Percentiles rank a stretch among this genome's conserved stretches.
Evolutionary conservation across 2,797 vertebrate species (phyloP).

Genomic region (Muscicapa striata): DNA sequence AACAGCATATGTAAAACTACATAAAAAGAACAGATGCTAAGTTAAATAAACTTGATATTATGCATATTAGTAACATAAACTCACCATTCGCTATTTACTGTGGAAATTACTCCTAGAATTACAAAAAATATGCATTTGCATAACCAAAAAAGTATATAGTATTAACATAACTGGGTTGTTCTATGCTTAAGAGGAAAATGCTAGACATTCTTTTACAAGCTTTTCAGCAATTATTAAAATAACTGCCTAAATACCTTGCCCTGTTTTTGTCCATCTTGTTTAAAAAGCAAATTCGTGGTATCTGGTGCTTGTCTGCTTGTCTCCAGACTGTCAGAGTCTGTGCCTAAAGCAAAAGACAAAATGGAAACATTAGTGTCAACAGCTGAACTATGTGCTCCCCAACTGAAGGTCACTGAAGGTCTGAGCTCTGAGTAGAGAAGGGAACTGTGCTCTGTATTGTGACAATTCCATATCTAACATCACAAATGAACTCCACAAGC

Average conservation of each 20-base stretch:
- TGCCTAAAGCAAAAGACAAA: constrained; percentile 80
- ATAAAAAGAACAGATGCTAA: constrained; percentile 7
- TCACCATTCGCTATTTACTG: not conserved
- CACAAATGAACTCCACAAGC: not conserved
- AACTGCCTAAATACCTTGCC: constrained; percentile 82
- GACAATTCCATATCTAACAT: not conserved
- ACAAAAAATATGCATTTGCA: not conserved
- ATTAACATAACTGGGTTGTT: not conserved
- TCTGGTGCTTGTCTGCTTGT: constrained; percentile 91
- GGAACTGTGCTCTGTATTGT: not conserved
- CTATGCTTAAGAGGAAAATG: not conserved
- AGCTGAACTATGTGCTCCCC: not conserved
- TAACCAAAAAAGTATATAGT: not conserved
- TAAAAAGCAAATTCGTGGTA: constrained; percentile 94
- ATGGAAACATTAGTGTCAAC: not conserved
- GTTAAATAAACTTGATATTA: not conserved
- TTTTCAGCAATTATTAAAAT: not conserved
- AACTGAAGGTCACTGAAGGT: not conserved
- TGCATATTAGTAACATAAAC: not conserved
- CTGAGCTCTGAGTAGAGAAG: not conserved
- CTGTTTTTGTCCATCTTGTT: constrained; percentile 98
- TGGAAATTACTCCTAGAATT: not conserved
- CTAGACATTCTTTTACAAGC: not conserved
- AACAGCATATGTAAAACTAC: constrained; percentile 85
- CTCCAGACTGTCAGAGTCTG: constrained; percentile 97